Conservation (phyloP, 1,140 invertebrate species). For the Trichomalopsis sarcophagae region DNA sequence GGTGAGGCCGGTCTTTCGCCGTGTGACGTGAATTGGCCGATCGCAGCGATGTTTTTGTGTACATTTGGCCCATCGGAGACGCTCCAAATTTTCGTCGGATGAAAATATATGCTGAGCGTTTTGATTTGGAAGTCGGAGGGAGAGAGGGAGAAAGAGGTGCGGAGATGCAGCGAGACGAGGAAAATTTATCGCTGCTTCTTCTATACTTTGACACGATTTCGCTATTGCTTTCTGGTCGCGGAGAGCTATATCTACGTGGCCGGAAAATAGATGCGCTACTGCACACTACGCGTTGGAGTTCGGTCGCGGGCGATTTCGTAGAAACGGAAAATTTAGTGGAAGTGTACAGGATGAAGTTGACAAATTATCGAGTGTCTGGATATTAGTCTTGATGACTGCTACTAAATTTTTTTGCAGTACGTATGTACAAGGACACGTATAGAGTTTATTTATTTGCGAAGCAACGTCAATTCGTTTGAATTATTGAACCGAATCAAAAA, state of each 20-base stretch:
- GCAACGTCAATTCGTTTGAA: not conserved
- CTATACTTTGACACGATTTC: not conserved
- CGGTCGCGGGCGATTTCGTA: not conserved
- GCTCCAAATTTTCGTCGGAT: not conserved
- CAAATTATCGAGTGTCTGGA: not conserved
- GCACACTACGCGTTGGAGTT: not conserved
- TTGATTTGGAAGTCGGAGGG: too few relatives aligned
- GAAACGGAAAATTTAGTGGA: not conserved
- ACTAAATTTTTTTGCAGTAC: not conserved
- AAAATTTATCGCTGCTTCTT: not conserved
- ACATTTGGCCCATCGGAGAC: not conserved
- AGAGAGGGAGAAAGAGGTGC: too few relatives aligned
- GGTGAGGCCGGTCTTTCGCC: constrained; percentile 49
- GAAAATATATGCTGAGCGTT: not conserved
- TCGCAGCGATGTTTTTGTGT: not conserved
- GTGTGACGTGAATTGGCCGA: constrained; percentile 30
- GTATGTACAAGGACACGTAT: not conserved
- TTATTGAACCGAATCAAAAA: not conserved
- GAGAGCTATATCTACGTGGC: not conserved
- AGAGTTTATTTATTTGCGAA: not conserved
- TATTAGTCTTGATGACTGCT: too few relatives aligned
- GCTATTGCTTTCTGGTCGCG: not conserved
- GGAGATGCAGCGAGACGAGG: not conserved
- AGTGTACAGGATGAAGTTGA: not conserved
- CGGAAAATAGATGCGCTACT: not conserved